Conservation (phyloP, 30 jellyfish, hydroid and myxozoan genomes). For the Haliclystus octoradiatus region DNA sequence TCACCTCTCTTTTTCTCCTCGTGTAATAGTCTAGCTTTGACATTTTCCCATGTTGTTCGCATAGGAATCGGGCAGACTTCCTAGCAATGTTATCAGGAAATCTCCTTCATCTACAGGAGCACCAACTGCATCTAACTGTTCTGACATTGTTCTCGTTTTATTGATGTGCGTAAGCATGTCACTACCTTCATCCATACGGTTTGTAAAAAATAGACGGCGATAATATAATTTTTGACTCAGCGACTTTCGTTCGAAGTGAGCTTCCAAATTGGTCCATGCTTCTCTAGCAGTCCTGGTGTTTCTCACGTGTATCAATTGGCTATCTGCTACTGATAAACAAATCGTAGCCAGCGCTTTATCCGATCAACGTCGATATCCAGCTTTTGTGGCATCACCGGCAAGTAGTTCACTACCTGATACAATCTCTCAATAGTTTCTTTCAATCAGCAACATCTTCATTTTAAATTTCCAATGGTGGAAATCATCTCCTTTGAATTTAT, state of each 20-base stretch:
- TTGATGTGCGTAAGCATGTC: slow-evolving; percentile 20
- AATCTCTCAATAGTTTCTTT: slow-evolving; percentile 25
- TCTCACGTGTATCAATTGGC: too few species aligned
- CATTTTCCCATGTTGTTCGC: too few species aligned
- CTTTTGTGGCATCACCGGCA: slow-evolving; percentile 3
- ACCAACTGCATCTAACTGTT: too few species aligned
- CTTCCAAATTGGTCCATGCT: slow-evolving; percentile 26
- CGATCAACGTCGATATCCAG: slow-evolving; percentile 13
- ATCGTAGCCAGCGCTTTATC: slow-evolving; percentile 23
- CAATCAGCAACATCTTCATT: too few species aligned
- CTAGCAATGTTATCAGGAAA: slow-evolving; percentile 9
- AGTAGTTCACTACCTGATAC: slow-evolving; percentile 25
- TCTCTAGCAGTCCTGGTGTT: slow-evolving; percentile 18
- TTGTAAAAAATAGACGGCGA: slow-evolving; percentile 17
- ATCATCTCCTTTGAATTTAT: too few species aligned
- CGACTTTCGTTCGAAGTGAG: slow-evolving; percentile 27
- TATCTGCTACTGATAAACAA: slow-evolving; percentile 13
- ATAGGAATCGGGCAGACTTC: slow-evolving; percentile 43
- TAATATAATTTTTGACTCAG: slow-evolving; percentile 9
- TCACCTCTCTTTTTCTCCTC: too few species aligned
- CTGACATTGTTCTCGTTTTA: too few species aligned
- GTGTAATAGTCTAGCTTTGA: too few species aligned
- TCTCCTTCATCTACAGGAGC: too few species aligned
- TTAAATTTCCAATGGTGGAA: too few species aligned
- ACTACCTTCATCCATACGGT: slow-evolving; percentile 24